phyloP scores from a whole-genome alignment of 2,888 invertebrate species.

The Tanypteryx hageni region DNA sequence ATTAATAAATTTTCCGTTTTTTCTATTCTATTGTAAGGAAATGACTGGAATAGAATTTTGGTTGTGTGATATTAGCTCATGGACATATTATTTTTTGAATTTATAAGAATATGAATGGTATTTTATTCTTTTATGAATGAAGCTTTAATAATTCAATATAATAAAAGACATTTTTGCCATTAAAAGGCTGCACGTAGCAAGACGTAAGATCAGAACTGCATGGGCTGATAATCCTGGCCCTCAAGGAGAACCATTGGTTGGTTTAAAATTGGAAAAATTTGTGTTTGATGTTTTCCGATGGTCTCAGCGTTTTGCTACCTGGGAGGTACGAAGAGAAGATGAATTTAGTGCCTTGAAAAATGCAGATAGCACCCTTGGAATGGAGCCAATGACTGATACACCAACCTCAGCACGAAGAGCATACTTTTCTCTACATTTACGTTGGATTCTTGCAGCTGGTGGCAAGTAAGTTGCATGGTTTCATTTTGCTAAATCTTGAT shows the following conservation, averaged over 20 bases:
- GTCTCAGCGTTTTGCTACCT: conserved; percentile 92
- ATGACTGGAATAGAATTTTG: not conserved
- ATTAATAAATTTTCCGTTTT: not conserved
- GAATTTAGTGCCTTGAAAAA: conserved; percentile 99
- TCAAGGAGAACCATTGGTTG: conserved; percentile 24
- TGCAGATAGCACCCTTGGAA: conserved; percentile 81
- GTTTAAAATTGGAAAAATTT: conserved; percentile 91
- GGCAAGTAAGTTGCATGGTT: conserved; percentile 78
- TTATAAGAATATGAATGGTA: no score
- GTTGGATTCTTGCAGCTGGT: conserved; percentile 88
- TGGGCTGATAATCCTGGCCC: conserved; percentile 33
- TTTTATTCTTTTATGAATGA: not conserved
- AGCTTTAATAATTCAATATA: not conserved
- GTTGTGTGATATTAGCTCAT: not conserved
- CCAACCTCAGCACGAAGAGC: conserved; percentile 91
- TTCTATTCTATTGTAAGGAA: not conserved
- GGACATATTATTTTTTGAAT: no score
- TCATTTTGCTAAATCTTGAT: not conserved
- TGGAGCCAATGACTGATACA: conserved; percentile 86
- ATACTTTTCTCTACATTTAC: conserved; percentile 85
- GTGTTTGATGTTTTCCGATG: conserved; percentile 99
- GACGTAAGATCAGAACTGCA: conserved; percentile 43
- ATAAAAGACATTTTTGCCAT: not conserved
- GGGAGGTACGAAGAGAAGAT: conserved; percentile 93
- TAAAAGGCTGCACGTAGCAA: conserved; percentile 44